phyloP scores from a whole-genome alignment of 2,888 invertebrate genomes.

The Philonicus albiceps region DNA sequence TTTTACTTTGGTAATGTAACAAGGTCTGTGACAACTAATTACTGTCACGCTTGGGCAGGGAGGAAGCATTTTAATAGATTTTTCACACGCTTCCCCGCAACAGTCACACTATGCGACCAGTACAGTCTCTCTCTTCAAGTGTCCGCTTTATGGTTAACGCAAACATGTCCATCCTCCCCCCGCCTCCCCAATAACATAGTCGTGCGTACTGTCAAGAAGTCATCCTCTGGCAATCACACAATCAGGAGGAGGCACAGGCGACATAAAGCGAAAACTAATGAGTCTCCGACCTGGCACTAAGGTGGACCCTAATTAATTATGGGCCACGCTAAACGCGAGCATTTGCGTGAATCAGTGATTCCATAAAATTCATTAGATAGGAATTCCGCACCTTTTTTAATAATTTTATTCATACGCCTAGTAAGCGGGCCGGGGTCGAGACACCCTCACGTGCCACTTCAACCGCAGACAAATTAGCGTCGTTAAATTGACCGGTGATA shows the following conservation, averaged over 20 bases:
- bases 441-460: constrained; percentile 17
- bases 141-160: not conserved
- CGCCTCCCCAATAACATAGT: not conserved
- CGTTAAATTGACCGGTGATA: constrained; percentile 41
- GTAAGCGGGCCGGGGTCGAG: not conserved
- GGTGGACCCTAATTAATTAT: constrained; percentile 31
- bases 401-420: constrained; percentile 34
- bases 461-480: constrained; percentile 32
- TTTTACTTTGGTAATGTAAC: not conserved
- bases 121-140: not conserved
- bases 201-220: not conserved
- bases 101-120: not conserved
- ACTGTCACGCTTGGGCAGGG: constrained; percentile 36
- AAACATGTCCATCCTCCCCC: not conserved
- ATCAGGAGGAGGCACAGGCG: not conserved
- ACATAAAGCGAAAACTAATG: constrained; percentile 11
- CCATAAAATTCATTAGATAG: constrained; percentile 42
- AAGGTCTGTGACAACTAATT: constrained; percentile 30
- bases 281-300: not conserved
- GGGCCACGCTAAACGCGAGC: not conserved
- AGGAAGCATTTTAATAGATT: constrained; percentile 33
- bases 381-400: constrained; percentile 41
- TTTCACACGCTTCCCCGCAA: constrained; percentile 37
- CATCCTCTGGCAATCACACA: not conserved
- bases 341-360: constrained; percentile 42